Evolutionary conservation across 2,888 invertebrate species (phyloP).

Genomic region (Lasioglossum oenotherae): DNA sequence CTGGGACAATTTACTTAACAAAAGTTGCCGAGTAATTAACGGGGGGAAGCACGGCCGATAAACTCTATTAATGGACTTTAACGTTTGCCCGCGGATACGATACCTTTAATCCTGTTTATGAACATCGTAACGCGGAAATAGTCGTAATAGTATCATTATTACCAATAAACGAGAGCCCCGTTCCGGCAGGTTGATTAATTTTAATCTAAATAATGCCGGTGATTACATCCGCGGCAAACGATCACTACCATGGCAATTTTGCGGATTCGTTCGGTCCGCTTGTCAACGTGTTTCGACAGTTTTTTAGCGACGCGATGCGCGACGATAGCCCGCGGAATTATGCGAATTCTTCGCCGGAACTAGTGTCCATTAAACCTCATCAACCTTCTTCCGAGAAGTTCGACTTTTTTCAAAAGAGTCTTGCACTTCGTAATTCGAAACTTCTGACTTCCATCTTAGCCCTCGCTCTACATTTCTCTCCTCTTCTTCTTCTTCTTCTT

Average conservation of each 20-base stretch:
- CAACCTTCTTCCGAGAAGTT: slow-evolving; percentile 15
- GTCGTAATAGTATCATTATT: slow-evolving; percentile 2
- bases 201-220: slow-evolving; percentile 8
- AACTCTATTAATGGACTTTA: slow-evolving; percentile 11
- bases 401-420: slow-evolving; percentile 40
- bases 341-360: not conserved
- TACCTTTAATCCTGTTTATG: slow-evolving; percentile 17
- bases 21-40: slow-evolving; percentile 10
- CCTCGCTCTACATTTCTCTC: not conserved
- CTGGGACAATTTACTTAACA: slow-evolving; percentile 23
- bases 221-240: slow-evolving; percentile 2
- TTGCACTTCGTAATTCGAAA: slow-evolving; percentile 67
- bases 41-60: not conserved
- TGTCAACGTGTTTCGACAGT: not conserved
- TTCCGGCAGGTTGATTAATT: slow-evolving; percentile 6
- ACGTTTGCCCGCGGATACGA: not conserved
- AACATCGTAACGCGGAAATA: slow-evolving; percentile 20
- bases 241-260: not conserved
- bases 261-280: not conserved
- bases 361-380: slow-evolving; percentile 19
- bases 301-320: not conserved
- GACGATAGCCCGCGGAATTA: not conserved
- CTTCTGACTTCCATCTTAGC: slow-evolving; percentile 60
- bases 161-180: slow-evolving; percentile 13
- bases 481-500: slow-evolving; percentile 22